A percentile compares a stretch with the other conserved stretches of the same genome.
Conservation (phyloP, 2,888 invertebrate genomes). For the Chalcis sispes region DNA sequence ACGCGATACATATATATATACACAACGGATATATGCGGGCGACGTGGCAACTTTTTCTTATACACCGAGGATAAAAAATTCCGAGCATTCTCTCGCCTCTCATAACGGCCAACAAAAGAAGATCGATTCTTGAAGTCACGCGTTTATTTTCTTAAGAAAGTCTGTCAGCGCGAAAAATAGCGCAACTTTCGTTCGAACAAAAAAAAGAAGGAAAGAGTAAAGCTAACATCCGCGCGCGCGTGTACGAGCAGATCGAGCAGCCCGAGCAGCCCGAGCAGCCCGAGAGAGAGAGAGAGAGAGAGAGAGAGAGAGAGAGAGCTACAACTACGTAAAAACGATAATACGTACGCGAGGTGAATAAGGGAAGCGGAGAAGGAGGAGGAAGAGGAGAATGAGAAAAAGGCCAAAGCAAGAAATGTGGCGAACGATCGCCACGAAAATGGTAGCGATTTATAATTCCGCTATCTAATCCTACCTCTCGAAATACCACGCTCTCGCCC, state of each 20-base stretch:
- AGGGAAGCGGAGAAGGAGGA: conserved; percentile 2
- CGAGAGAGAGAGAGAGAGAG: too few relatives aligned
- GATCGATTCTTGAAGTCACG: not conserved
- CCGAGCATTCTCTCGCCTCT: not conserved
- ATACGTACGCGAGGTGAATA: not conserved
- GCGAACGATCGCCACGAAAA: conserved; percentile 51
- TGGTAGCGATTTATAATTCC: conserved; percentile 62
- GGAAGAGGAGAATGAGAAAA: not conserved
- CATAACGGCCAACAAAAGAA: conserved; percentile 5
- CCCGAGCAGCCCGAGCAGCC: too few relatives aligned
- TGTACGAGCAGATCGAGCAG: too few relatives aligned
- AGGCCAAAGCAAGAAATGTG: conserved; percentile 40
- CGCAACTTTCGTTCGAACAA: not conserved
- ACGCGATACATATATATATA: not conserved
- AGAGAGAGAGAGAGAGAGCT: too few relatives aligned
- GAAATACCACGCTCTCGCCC: conserved; percentile 41
- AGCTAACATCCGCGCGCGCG: too few relatives aligned
- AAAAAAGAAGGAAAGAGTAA: too few relatives aligned
- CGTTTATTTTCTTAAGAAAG: conserved; percentile 32
- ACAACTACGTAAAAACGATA: too few relatives aligned
- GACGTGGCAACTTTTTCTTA: conserved; percentile 14
- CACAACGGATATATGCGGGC: not conserved
- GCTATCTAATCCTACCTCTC: conserved; percentile 61
- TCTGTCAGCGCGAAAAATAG: conserved; percentile 10
- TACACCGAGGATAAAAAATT: conserved; percentile 18